Evolutionary conservation across 2,113 vertebrate species (phyloP), one percentile per base, ranked within the genome.

Genomic region (Dasyurus viverrinus): DNA sequence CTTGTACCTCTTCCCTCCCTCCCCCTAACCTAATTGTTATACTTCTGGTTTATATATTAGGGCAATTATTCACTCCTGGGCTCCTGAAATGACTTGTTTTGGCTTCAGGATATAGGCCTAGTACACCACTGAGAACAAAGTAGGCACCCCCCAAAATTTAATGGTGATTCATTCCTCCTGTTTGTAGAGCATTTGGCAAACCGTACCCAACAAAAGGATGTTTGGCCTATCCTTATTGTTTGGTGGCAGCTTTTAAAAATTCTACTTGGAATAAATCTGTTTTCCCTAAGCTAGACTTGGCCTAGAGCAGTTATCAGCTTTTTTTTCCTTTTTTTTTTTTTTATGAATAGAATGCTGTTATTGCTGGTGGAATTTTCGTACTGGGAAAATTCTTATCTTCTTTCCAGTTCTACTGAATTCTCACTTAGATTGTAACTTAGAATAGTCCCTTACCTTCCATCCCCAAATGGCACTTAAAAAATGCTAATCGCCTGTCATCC

Each of bases 1-100:
- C 95, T 96, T 97, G 97, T 97, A 98, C 97, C 97, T 96, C 96
- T 96, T 97, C 96, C 96, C 94, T 96, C 68, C 68, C 68, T 84
- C 68, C 68, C 68, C 55, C 95, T 97, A 97, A 97, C 97, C 92
- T 93, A 96, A 97, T 97, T 91, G 8, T 96, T 97, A 94, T 91
- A 94, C 97, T 98, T 98, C 98, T 97, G 94, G 96, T 96, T 97
- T 96, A 94, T 96, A 97, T 97, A 97, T 96, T 97, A 95, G 94
- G 93, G 68, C 55, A 94, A 90, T 95, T 91, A 57, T 97, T 98
- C 97, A 93, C 95, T 96, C 50, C 24, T 93, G 95, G 57, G 90
- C 60, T 68, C 96, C 94, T 57, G 53, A 94, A 95, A 53, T 47
- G 54, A 57, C 1, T 84, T 52, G 60, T 89, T 93, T 93, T 54